These are phyloP conservation scores for Clinocottus analis DNA, from an alignment of 2,113 vertebrate species.

Conservation along the genomic window DNA sequence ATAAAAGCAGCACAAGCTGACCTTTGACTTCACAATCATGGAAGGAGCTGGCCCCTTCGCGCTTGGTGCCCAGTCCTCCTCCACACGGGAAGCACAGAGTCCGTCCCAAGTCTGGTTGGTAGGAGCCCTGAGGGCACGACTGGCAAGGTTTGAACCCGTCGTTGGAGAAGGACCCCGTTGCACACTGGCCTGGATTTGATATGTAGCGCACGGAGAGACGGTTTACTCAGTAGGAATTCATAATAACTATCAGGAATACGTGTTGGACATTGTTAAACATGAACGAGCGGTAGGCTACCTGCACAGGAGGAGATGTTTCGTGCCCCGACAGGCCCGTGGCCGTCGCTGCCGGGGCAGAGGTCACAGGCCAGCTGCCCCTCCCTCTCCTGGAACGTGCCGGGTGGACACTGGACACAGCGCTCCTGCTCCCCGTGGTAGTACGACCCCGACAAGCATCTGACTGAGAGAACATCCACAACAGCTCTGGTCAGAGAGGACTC, in stretches of 20 bases:
- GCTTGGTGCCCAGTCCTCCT: conserved; percentile 91
- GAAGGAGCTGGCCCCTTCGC: conserved; percentile 93
- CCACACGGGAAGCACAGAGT: conserved; percentile 95
- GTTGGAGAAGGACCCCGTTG: conserved; percentile 89
- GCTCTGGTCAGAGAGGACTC: conserved; percentile 63
- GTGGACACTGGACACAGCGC: conserved; percentile 92
- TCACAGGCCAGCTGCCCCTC: conserved; percentile 98
- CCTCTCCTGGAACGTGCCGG: conserved; percentile 97
- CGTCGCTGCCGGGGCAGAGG: conserved; percentile 95
- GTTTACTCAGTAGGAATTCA: neutral
- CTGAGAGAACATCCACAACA: conserved; percentile 87
- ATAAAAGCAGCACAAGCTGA: conserved; percentile 55
- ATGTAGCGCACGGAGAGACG: conserved; percentile 3
- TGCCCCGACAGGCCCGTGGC: conserved; percentile 90
- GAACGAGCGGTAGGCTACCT: conserved; percentile 85
- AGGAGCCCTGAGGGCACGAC: conserved; percentile 89
- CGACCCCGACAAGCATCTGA: conserved; percentile 95
- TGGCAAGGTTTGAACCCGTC: conserved; percentile 97
- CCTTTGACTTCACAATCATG: conserved; percentile 98
- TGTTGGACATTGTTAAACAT: neutral
- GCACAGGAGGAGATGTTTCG: conserved; percentile 94
- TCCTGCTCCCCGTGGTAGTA: conserved; percentile 97
- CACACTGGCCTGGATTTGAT: conserved; percentile 89
- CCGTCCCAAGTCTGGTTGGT: conserved; percentile 92
- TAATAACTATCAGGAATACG: neutral